These are phyloP conservation scores for Pheucticus melanocephalus DNA, from an alignment of 2,113 vertebrate genomes.

Conservation along the genomic window DNA sequence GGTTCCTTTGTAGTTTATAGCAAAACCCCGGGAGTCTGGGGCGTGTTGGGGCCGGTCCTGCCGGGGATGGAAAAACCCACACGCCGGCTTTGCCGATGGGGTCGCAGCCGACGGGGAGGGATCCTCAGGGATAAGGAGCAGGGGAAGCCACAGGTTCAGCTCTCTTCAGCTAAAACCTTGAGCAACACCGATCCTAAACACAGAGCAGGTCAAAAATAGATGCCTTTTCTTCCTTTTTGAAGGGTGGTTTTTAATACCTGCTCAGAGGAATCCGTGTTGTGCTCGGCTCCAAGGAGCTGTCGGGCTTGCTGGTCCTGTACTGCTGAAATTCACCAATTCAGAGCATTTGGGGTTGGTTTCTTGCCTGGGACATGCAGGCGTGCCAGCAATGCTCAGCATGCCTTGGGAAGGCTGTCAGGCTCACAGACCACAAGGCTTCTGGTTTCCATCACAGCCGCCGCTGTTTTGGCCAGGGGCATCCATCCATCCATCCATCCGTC, in stretches of 20 bases:
- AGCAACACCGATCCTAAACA: neutral
- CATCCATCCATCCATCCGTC: rapidly evolving
- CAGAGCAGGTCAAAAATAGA: neutral
- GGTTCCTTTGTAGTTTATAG: constrained; percentile 53
- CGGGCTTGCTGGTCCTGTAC: neutral
- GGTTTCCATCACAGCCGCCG: neutral
- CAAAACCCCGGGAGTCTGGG: neutral
- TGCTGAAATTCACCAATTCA: rapidly evolving
- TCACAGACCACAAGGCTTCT: neutral
- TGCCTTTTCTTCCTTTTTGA: neutral
- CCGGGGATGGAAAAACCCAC: neutral
- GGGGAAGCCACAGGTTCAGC: neutral
- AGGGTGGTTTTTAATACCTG: neutral
- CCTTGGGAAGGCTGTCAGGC: neutral
- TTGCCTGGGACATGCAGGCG: rapidly evolving
- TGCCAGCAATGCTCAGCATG: neutral
- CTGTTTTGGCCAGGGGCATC: neutral
- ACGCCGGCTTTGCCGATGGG: rapidly evolving
- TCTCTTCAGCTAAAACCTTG: neutral
- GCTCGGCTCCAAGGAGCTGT: neutral
- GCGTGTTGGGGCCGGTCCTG: constrained; percentile 19
- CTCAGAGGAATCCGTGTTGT: neutral
- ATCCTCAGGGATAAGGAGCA: neutral
- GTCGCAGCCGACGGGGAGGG: neutral
- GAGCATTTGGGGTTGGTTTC: neutral